Base-by-base conservation (phyloP, 2,113 vertebrate genomes). In the Malaclemys terrapin region DNA sequence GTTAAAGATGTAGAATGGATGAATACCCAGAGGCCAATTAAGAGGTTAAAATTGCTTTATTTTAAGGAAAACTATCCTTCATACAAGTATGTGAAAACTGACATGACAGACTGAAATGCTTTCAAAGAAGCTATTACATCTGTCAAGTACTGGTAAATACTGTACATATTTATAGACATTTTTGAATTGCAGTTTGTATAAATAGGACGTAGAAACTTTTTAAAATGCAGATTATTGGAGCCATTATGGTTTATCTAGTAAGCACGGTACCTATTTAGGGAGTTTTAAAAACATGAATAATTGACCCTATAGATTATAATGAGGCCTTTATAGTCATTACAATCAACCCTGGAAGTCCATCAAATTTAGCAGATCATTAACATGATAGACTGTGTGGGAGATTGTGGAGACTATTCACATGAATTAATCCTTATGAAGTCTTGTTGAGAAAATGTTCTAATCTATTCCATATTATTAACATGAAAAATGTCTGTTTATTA, bases 61-160 rank as follows among this genome's bases (percentile, higher is more conserved):
- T 95, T 88, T 90, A 59, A 79, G 82, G 49, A 47, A 38, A 92
- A 95, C 91, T 69, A 62, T 8, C 8, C 94, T n/a, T 96, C 38
- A 82, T 88, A 50, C 85, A 22, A 81, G 38, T 19, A 16, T 59
- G 2, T 82, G 20, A 87, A 8, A 4, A 89, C 12, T 82, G n/a
- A 27, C 6, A 6, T 72, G 7, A 75, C 83, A 76, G 25, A 84
- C 3, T 65, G 2, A 82, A 91, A 88, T 42, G 2, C 3, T 87
- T 95, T 79, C 50, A 86, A 59, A 52, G 6, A 75, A 91, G 72
- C 4, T 49, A 24, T 88, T 56, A 69, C 24, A 25, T 16, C 85
- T n/a, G n/a, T 72, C 19, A 88, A 62, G 3, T 38, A 62, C 57
- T 92, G 42, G 14, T 82, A 5, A n/a, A 59, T 45, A 86, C 3